A percentile compares a stretch with the other conserved stretches of the same genome.
phyloP scores from a whole-genome alignment of 2,888 invertebrate genomes.

The Oligia strigilis region DNA sequence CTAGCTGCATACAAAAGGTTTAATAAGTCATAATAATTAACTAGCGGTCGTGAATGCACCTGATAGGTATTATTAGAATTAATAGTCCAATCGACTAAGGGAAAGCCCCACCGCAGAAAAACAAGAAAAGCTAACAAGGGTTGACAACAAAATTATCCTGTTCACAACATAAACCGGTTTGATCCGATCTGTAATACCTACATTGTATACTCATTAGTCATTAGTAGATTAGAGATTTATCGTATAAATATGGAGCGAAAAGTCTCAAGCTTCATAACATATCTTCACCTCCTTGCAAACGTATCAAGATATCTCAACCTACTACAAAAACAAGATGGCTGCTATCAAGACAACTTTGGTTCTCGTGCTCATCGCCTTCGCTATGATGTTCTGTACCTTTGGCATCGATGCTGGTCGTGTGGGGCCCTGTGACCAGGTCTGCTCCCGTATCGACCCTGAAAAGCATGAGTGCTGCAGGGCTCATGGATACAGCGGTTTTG shows the following conservation, averaged over 20 bases:
- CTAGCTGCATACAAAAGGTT: too few relatives aligned
- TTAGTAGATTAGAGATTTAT: not conserved
- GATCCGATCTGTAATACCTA: conserved; percentile 6
- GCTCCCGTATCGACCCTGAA: conserved; percentile 21
- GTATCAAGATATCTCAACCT: not conserved
- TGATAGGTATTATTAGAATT: not conserved
- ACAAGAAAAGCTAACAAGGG: not conserved
- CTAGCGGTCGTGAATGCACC: not conserved
- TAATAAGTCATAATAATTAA: not conserved
- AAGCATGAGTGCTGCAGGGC: conserved; percentile 24
- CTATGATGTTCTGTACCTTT: conserved; percentile 37
- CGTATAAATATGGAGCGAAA: conserved; percentile 32
- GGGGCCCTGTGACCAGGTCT: conserved; percentile 41
- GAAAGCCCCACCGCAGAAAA: not conserved
- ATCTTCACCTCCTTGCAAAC: conserved; percentile 27
- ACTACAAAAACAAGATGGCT: conserved; percentile 33
- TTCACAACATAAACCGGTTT: conserved; percentile 7
- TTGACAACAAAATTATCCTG: conserved; percentile 24
- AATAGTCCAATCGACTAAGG: not conserved
- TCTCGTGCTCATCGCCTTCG: conserved; percentile 34
- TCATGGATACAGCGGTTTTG: not conserved
- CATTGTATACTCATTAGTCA: not conserved
- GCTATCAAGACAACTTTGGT: conserved; percentile 44
- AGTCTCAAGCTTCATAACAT: conserved; percentile 34
- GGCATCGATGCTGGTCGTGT: conserved; percentile 26